Evolutionary conservation across 2,113 vertebrate genomes (phyloP).

Genomic region (Dromiciops gliroides): DNA sequence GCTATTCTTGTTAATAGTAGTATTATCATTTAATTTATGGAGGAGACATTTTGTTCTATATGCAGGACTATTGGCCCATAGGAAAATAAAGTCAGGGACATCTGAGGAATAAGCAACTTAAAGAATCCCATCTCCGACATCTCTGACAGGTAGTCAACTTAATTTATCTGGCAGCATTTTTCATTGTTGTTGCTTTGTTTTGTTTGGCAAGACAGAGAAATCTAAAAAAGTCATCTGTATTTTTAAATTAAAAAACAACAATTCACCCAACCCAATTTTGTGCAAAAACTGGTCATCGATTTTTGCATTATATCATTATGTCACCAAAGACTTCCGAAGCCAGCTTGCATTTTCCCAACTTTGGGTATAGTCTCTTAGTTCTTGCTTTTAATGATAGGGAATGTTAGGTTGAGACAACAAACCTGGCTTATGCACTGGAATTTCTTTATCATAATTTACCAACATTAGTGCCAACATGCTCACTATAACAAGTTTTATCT

Average conservation of each 20-base stretch:
- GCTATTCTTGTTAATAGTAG: background rate
- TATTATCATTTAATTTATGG: background rate
- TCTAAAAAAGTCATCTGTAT: background rate
- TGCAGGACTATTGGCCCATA: background rate
- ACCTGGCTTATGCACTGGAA: too few species aligned
- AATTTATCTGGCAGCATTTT: background rate
- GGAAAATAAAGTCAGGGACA: background rate
- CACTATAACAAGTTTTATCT: too few species aligned
- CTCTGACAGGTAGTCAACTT: background rate
- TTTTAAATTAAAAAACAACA: background rate
- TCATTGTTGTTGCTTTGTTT: background rate
- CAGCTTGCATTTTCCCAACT: too few species aligned
- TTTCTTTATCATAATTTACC: too few species aligned
- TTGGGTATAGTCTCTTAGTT: too few species aligned
- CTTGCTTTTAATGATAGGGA: too few species aligned
- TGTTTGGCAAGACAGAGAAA: background rate
- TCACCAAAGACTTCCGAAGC: background rate
- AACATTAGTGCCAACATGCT: too few species aligned
- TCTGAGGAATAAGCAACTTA: background rate
- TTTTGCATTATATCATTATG: background rate
- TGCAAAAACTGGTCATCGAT: background rate
- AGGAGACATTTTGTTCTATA: background rate
- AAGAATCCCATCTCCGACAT: background rate
- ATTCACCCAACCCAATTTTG: background rate
- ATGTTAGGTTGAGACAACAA: too few species aligned